These are phyloP conservation scores for Epinephelus malabaricus DNA, from an alignment of 2,797 vertebrate genomes.

Conservation along the genomic window DNA sequence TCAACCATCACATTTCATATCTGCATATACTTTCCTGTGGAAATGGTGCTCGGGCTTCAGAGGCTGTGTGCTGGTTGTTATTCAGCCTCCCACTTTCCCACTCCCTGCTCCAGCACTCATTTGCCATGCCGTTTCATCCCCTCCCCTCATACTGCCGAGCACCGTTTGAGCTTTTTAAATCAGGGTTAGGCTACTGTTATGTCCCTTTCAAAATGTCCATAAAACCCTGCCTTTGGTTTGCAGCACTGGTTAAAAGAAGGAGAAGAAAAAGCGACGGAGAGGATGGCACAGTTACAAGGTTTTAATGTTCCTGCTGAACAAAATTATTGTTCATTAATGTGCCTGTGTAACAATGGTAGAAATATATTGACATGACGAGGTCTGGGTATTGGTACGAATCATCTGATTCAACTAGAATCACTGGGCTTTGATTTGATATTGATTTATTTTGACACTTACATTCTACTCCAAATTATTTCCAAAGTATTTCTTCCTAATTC, in stretches of 20 bases:
- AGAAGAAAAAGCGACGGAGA: slow-evolving; percentile 7
- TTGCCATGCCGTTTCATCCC: slow-evolving; percentile 82
- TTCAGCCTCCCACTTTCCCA: slow-evolving; percentile 58
- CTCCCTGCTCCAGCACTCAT: slow-evolving; percentile 68
- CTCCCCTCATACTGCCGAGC: slow-evolving; percentile 53
- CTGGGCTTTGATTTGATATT: not conserved
- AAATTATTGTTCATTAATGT: slow-evolving; percentile 14
- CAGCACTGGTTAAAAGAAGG: slow-evolving; percentile 22
- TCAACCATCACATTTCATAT: slow-evolving; percentile 67
- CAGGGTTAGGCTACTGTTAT: slow-evolving; percentile 53
- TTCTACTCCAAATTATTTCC: not conserved
- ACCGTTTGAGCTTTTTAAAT: slow-evolving; percentile 74
- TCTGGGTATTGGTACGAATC: not conserved
- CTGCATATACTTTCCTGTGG: slow-evolving; percentile 49
- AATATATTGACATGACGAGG: not conserved
- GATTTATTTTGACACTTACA: not conserved
- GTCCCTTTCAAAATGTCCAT: slow-evolving; percentile 50
- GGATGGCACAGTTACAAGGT: not conserved
- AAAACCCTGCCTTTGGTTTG: slow-evolving; percentile 52
- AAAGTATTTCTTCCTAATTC: not conserved
- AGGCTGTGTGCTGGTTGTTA: slow-evolving; percentile 73
- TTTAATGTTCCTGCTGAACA: slow-evolving; percentile 1
- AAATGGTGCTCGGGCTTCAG: slow-evolving; percentile 62
- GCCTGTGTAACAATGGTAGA: not conserved
- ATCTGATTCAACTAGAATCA: not conserved